A percentile compares a stretch with the other conserved stretches of the same genome.
These are phyloP conservation scores for Carterocephalus palaemon DNA, from an alignment of 2,888 invertebrate genomes.

Conservation along the genomic window DNA sequence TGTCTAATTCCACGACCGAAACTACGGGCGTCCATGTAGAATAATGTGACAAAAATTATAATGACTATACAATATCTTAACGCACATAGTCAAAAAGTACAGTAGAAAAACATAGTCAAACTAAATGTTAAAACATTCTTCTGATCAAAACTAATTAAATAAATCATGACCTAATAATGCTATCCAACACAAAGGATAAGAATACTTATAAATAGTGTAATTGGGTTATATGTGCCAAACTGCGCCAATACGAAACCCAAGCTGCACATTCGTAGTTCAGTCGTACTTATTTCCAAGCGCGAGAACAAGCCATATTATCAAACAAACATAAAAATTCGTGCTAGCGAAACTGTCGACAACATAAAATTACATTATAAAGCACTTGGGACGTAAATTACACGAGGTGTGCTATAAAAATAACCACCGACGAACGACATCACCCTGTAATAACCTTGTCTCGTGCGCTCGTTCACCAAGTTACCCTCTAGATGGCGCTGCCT, in stretches of 20 bases:
- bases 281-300: neutral
- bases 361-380: conserved; percentile 32
- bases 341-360: conserved; percentile 29
- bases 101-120: too few species aligned
- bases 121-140: too few species aligned
- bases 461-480: conserved; percentile 56
- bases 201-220: too few species aligned
- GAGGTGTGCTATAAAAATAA: conserved; percentile 36
- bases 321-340: conserved; percentile 9
- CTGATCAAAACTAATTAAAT: too few species aligned
- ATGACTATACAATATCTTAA: too few species aligned
- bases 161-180: too few species aligned
- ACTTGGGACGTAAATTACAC: conserved; percentile 36
- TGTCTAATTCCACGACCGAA: too few species aligned
- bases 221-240: too few species aligned
- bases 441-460: conserved; percentile 37
- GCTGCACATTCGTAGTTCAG: neutral
- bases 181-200: too few species aligned
- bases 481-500: conserved; percentile 55
- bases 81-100: too few species aligned
- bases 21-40: too few species aligned
- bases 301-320: conserved; percentile 7
- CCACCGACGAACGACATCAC: conserved; percentile 29
- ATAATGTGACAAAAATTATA: too few species aligned
- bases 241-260: neutral